Conservation (phyloP, 2,888 invertebrate species). For the Gibbula magus region DNA sequence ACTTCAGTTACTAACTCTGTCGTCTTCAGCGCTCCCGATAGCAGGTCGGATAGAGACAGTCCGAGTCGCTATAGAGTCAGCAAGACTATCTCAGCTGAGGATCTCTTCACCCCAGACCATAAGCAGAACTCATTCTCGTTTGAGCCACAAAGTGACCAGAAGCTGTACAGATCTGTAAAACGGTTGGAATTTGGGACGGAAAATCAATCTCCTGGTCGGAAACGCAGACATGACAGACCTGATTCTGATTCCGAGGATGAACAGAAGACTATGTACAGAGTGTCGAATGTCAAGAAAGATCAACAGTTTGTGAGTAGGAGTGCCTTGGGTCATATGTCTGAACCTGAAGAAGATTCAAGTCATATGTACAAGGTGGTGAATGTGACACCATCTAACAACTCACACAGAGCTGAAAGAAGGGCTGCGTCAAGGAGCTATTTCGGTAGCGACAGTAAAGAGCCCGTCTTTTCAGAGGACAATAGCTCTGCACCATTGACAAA, state of each 20-base stretch:
- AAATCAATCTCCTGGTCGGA: neutral
- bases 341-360: neutral
- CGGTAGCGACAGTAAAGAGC: neutral
- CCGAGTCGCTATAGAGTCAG: constrained; percentile 1
- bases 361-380: neutral
- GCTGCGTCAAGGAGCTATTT: neutral
- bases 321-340: neutral
- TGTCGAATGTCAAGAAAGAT: constrained; percentile 10
- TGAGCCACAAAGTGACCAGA: neutral
- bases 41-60: neutral
- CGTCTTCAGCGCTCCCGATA: neutral
- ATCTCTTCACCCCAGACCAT: neutral
- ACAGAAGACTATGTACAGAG: neutral
- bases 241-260: constrained; percentile 7
- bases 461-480: neutral
- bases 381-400: neutral
- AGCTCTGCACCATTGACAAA: neutral
- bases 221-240: neutral
- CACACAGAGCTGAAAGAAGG: neutral
- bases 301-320: neutral
- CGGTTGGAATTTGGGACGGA: neutral
- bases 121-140: neutral
- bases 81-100: neutral
- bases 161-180: constrained; percentile 1
- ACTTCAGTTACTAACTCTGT: neutral